Percentiles rank a stretch among this genome's conserved stretches.
These are phyloP conservation scores for Eristalinus sepulchralis DNA, from an alignment of 2,888 invertebrate species.

Conservation along the genomic window DNA sequence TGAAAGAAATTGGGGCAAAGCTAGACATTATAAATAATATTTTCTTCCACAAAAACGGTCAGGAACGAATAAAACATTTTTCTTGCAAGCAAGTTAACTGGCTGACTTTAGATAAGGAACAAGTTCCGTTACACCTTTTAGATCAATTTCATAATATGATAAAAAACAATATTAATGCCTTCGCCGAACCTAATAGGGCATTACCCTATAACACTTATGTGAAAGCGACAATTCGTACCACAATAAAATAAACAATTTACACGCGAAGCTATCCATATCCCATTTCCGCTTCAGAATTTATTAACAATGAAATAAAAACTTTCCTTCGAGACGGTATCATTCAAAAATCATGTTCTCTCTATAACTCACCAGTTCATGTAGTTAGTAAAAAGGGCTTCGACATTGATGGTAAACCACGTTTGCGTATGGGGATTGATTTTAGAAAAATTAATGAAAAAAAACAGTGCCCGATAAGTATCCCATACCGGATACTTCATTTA, in stretches of 20 bases:
- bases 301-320: constrained; percentile 51
- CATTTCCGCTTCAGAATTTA: constrained; percentile 42
- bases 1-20: constrained; percentile 2
- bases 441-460: constrained; percentile 50
- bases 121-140: constrained; percentile 22
- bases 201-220: constrained; percentile 47
- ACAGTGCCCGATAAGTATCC: constrained; percentile 52
- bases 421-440: constrained; percentile 54
- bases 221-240: constrained; percentile 24
- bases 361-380: constrained; percentile 45
- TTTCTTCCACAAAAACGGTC: too few relatives aligned
- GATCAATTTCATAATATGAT: not conserved
- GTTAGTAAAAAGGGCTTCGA: constrained; percentile 42
- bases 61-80: constrained; percentile 18
- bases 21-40: too few relatives aligned
- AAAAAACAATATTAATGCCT: constrained; percentile 28
- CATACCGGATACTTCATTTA: constrained; percentile 44
- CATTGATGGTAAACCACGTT: constrained; percentile 37
- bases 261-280: constrained; percentile 46
- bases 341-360: constrained; percentile 36
- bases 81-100: constrained; percentile 27
- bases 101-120: constrained; percentile 9
- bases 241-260: constrained; percentile 48
- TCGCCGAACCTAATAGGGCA: constrained; percentile 46
- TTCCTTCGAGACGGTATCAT: constrained; percentile 50